phyloP scores from a whole-genome alignment of 1,140 invertebrate species.

The Epicauta chinensis region DNA sequence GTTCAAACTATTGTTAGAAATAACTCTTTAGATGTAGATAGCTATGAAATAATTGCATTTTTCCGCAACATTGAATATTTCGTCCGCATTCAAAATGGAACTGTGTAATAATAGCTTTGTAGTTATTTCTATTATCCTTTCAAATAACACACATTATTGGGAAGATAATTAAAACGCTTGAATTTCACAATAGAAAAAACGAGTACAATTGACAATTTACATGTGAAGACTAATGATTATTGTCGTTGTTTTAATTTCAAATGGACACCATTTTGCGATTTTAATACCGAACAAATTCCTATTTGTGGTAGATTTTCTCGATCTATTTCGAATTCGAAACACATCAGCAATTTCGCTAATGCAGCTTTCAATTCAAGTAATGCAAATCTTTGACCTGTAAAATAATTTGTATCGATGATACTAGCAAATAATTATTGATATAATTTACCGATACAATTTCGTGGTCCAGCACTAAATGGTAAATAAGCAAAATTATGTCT shows the following conservation, averaged over 20 bases:
- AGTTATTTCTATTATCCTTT: too few species aligned
- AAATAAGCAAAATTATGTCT: constrained; percentile 53
- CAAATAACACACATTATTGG: too few species aligned
- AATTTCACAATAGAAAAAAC: neutral
- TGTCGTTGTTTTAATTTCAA: constrained; percentile 18
- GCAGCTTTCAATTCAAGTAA: constrained; percentile 45
- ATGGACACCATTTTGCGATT: constrained; percentile 35
- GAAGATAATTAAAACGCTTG: neutral
- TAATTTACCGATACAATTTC: constrained; percentile 57
- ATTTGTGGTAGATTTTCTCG: constrained; percentile 19
- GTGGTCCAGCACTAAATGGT: constrained; percentile 60
- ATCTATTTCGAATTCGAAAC: constrained; percentile 28
- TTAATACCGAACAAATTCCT: constrained; percentile 32
- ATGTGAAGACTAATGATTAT: neutral
- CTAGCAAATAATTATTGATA: neutral
- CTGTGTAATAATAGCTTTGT: too few species aligned
- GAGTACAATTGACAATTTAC: neutral
- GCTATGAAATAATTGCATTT: too few species aligned
- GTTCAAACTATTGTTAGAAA: too few species aligned
- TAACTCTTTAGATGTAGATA: too few species aligned
- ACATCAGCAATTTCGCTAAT: constrained; percentile 43
- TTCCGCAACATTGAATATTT: too few species aligned
- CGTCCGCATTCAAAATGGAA: too few species aligned
- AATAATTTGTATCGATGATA: constrained; percentile 1
- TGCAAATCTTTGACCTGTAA: constrained; percentile 47